Conservation (phyloP, 2,888 invertebrate genomes). For the Caenorhabditis plicata region DNA sequence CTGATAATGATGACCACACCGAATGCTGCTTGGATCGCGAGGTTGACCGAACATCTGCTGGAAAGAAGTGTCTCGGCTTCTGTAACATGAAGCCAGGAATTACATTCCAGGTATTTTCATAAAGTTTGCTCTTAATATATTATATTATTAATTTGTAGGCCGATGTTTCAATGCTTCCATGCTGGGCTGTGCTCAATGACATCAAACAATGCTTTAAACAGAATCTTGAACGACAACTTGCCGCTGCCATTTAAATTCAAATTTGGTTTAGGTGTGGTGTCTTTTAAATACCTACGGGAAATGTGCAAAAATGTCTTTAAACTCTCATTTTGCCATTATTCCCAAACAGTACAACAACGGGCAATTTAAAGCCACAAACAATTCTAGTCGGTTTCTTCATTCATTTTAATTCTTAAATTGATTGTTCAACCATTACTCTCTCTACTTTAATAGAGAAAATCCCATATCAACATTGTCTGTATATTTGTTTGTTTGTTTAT, state of each 20-base stretch:
- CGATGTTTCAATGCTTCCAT: conserved; percentile 57
- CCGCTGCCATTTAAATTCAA: too few relatives aligned
- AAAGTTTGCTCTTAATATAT: conserved; percentile 1
- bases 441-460: too few relatives aligned
- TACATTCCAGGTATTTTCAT: conserved; percentile 57
- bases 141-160: conserved; percentile 27
- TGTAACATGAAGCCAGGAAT: conserved; percentile 61
- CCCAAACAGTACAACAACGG: neutral
- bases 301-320: too few relatives aligned
- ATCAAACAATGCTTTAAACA: conserved; percentile 61
- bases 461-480: too few relatives aligned
- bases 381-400: neutral
- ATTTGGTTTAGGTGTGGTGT: too few relatives aligned
- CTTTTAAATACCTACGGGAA: too few relatives aligned
- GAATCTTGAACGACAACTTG: conserved; percentile 39
- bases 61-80: conserved; percentile 61
- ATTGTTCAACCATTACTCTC: too few relatives aligned
- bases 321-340: neutral
- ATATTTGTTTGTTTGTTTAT: too few relatives aligned
- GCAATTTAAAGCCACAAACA: neutral
- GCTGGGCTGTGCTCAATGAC: conserved; percentile 60
- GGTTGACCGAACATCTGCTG: conserved; percentile 51
- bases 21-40: conserved; percentile 51
- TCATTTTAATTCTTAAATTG: neutral
- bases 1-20: conserved; percentile 58